phyloP scores from a whole-genome alignment of 23 tunicate species.

The Halocynthia aurantium region DNA sequence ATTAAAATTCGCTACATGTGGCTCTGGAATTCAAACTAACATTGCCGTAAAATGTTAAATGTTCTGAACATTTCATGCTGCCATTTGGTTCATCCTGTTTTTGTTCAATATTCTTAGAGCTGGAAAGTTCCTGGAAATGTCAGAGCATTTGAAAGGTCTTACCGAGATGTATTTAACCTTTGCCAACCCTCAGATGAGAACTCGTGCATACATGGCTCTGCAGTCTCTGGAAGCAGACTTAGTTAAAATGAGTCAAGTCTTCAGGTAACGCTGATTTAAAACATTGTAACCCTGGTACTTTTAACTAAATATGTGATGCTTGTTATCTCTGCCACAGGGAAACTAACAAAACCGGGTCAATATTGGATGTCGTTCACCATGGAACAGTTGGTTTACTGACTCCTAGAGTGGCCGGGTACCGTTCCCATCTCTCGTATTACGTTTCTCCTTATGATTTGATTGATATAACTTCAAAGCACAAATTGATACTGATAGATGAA shows the following conservation, averaged over 20 bases:
- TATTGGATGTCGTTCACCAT: conserved; percentile 31
- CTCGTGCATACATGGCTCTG: conserved; percentile 57
- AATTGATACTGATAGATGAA: conserved; percentile 12
- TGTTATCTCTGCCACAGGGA: conserved; percentile 27
- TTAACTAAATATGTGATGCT: not conserved
- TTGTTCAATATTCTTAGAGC: conserved; percentile 24
- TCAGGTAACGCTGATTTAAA: conserved; percentile 29
- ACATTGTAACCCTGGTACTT: not conserved
- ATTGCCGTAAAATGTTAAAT: not conserved
- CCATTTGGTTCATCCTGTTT: not conserved
- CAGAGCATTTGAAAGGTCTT: conserved; percentile 52
- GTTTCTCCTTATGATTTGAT: conserved; percentile 80
- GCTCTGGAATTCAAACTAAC: not conserved
- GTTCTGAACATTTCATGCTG: not conserved
- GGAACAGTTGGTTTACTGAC: conserved; percentile 67
- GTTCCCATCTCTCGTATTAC: conserved; percentile 40
- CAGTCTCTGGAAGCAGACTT: conserved; percentile 77
- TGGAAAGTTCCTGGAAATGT: conserved; percentile 68
- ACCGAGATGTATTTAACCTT: conserved; percentile 50
- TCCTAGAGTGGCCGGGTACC: conserved; percentile 41
- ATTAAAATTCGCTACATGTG: not conserved
- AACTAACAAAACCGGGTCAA: conserved; percentile 34
- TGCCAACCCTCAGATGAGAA: conserved; percentile 42
- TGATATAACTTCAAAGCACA: conserved; percentile 16
- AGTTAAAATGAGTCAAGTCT: conserved; percentile 62